Evolutionary conservation across 2,888 invertebrate species (phyloP).

Genomic region (Arge pagana): DNA sequence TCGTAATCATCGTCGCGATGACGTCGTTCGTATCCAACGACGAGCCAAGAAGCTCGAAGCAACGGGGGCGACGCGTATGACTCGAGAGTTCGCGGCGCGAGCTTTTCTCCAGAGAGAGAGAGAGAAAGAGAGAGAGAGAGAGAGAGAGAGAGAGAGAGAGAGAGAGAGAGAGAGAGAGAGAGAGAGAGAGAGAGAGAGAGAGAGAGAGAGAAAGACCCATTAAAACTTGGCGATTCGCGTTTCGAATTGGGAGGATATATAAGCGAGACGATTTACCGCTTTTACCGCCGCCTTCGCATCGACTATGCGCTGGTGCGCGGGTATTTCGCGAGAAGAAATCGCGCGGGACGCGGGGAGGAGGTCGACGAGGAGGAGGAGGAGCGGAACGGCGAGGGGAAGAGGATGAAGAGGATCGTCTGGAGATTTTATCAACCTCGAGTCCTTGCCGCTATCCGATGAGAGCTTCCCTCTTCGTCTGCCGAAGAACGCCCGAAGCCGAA

Average conservation of each 20-base stretch:
- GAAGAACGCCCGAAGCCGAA: slow-evolving; percentile 21
- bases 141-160: slow-evolving; percentile 25
- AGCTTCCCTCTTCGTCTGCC: slow-evolving; percentile 1
- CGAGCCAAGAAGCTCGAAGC: too few relatives aligned
- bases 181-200: slow-evolving; percentile 19
- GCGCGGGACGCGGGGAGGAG: too few relatives aligned
- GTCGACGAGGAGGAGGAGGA: neutral
- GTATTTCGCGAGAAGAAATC: too few relatives aligned
- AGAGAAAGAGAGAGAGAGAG: neutral
- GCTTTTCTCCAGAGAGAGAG: neutral
- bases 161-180: slow-evolving; percentile 17
- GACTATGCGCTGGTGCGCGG: too few relatives aligned
- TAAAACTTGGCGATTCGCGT: slow-evolving; percentile 31
- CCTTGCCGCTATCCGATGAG: slow-evolving; percentile 4
- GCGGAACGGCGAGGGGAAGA: slow-evolving; percentile 16
- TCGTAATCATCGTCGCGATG: too few relatives aligned
- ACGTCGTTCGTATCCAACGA: too few relatives aligned
- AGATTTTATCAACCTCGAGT: slow-evolving; percentile 34
- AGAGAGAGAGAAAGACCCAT: neutral
- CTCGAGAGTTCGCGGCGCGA: too few relatives aligned
- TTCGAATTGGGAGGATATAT: slow-evolving; percentile 18
- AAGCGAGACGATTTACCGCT: slow-evolving; percentile 24
- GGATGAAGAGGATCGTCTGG: slow-evolving; percentile 20
- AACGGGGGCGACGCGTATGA: too few relatives aligned
- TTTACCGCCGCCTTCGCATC: slow-evolving; percentile 5